Base-by-base conservation (phyloP, 1,140 invertebrate species). In the Conopomorpha cramerella region DNA sequence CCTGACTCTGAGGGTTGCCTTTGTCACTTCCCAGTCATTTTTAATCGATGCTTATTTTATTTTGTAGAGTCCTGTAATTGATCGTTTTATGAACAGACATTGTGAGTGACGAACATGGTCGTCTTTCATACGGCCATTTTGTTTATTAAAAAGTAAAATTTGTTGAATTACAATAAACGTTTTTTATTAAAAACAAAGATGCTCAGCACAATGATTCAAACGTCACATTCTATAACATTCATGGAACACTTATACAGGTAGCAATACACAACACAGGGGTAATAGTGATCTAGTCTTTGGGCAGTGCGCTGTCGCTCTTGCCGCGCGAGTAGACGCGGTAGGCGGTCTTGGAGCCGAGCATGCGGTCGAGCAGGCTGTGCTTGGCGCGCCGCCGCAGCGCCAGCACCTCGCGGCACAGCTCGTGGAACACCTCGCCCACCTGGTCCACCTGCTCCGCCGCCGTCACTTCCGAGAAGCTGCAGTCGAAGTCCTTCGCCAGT, bases 381-480 rank as follows among this genome's bases (percentile, higher is more conserved):
- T 95, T 94, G 39, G 89, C 91, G 56, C 91, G 84, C 46, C 90
- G 79, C 40, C 91, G 79, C 2, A 85, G 84, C 12, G 84, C 82
- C 31, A 93, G 71, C 6, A 95, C 89, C 50, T 93, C 90, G 14
- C 89, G 82, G 55, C 90, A 91, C 2, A 93, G 80, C 49, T 93
- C 90, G 49, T 89, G 86, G 71, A 94, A 94, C 3, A 88, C 90
- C 34, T 92, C 88, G 1, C 88, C 88, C 2, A 95, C 88, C 49
- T 84, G 83, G 36, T 77, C 78, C 14, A 92, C 89, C 72, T 93
- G 90, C 66, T 94, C 91, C 0, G 92, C 90, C 1, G 92, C 91
- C 1, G 91, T 87, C n/a, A 93, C 86, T 77, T 95, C 92, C n/a
- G 84, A 83, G 65, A 94, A 95, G 55, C 83, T 87, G 62, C 90